Percentiles rank a stretch among this genome's conserved stretches.
Conservation (phyloP, 2,888 invertebrate species). For the Lasius platythorax region DNA sequence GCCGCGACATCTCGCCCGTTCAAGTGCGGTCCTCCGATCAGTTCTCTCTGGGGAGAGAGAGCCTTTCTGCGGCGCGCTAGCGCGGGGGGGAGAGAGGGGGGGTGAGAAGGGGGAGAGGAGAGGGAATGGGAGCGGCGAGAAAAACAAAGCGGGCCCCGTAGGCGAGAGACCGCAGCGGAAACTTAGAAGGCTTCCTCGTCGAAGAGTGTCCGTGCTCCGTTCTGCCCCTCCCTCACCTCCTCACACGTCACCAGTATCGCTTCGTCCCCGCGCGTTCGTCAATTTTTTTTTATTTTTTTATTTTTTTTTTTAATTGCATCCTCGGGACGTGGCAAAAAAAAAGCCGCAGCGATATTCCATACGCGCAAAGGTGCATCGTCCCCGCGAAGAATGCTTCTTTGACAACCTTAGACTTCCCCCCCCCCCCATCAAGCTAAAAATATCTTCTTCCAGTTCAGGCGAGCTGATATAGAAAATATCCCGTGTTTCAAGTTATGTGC, state of each 20-base stretch:
- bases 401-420: slow-evolving; percentile 32
- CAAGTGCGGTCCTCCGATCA: slow-evolving; percentile 11
- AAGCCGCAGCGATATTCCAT: slow-evolving; percentile 52
- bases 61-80: slow-evolving; percentile 7
- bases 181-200: slow-evolving; percentile 72
- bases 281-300: not conserved
- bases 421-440: slow-evolving; percentile 38
- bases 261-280: not conserved
- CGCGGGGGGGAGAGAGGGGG: not conserved
- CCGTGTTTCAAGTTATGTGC: not conserved
- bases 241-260: not conserved
- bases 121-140: slow-evolving; percentile 61
- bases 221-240: not conserved
- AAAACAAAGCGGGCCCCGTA: slow-evolving; percentile 63
- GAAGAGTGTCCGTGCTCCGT: slow-evolving; percentile 29
- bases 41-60: not conserved
- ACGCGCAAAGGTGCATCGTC: slow-evolving; percentile 63
- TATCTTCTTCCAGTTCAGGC: not conserved
- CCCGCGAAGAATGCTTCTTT: slow-evolving; percentile 19
- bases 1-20: slow-evolving; percentile 52
- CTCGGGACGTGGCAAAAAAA: slow-evolving; percentile 41
- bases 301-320: slow-evolving; percentile 65
- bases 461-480: not conserved
- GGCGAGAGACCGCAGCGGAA: slow-evolving; percentile 69
- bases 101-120: slow-evolving; percentile 31